These are phyloP conservation scores for Diuraphis noxia DNA, from an alignment of 1,140 invertebrate genomes.

Conservation along the genomic window DNA sequence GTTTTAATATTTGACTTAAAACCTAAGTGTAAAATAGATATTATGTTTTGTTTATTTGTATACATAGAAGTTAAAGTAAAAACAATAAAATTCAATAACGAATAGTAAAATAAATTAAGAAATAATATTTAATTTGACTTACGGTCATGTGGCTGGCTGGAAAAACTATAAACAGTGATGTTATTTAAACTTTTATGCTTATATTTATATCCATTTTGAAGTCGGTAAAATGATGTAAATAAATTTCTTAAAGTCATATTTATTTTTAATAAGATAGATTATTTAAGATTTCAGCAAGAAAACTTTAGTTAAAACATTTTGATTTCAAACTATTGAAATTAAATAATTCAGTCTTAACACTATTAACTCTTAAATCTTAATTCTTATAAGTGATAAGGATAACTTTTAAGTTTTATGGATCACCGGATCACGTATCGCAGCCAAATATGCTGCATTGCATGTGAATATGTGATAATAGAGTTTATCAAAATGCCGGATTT, in stretches of 20 bases:
- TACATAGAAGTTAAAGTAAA: no score
- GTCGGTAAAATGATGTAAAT: not conserved
- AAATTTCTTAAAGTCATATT: constrained; percentile 29
- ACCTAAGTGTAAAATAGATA: no score
- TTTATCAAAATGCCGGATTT: no score
- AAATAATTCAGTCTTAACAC: not conserved
- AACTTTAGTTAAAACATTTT: not conserved
- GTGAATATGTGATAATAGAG: no score
- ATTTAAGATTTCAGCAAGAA: not conserved
- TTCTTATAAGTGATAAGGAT: not conserved
- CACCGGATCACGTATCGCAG: no score
- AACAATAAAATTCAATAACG: not conserved
- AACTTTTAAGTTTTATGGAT: not conserved
- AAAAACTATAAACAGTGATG: not conserved
- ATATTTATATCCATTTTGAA: constrained; percentile 5
- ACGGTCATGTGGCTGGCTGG: not conserved
- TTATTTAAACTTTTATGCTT: not conserved
- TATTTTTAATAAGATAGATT: not conserved
- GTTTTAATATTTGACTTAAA: no score
- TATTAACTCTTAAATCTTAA: not conserved
- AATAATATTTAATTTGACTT: not conserved
- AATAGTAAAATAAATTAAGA: not conserved
- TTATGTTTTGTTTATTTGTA: no score
- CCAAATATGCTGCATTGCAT: no score
- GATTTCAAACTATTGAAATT: not conserved